Base-by-base conservation (phyloP, 2,888 invertebrate species). In the Junonia oenone region DNA sequence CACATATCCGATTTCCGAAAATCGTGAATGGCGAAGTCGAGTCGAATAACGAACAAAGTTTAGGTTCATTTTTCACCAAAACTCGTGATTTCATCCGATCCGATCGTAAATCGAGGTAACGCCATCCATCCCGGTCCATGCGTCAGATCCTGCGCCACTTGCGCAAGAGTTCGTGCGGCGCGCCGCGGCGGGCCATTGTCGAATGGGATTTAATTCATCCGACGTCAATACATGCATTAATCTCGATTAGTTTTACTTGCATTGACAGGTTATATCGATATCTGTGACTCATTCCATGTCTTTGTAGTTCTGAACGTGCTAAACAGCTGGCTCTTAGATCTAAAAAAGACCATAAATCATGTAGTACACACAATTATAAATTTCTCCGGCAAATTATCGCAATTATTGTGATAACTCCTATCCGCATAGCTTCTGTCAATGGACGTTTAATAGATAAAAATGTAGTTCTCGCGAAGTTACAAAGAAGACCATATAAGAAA, bases 81-180 rank as follows among this genome's bases (percentile, higher is more conserved):
- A 73, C 69, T 73, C 74, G 68, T 68, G 73, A 68, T 63, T 62
- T 63, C 65, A 65, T 63, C 61, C 65, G 72, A 68, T 64, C 59
- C 46, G 33, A 46, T 45, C 63, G 68, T 65, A 67, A 64, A 68
- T 65, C 66, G 64, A 63, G 63, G 47, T 31, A 49, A 66, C 69
- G 64, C 68, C 62, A 71, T 73, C 69, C 62, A 60, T 67, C 67
- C 59, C 58, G 58, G 68, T 63, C 68, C 43, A 26, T 51, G 60
- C 61, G 61, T 64, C 65, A 65, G 58, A 58, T 56, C 56, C 51
- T 58, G 49, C 55, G 50, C 63, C 51, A 8, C 57, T 75, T 75
- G 69, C 71, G 70, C 73, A 76, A 78, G 52, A 63, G 55, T 63
- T 77, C 78, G 78, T 78, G 78, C 72, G 56, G 45, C 56, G 58